phyloP scores from a whole-genome alignment of 2,888 invertebrate genomes.

The Escarpia spicata region DNA sequence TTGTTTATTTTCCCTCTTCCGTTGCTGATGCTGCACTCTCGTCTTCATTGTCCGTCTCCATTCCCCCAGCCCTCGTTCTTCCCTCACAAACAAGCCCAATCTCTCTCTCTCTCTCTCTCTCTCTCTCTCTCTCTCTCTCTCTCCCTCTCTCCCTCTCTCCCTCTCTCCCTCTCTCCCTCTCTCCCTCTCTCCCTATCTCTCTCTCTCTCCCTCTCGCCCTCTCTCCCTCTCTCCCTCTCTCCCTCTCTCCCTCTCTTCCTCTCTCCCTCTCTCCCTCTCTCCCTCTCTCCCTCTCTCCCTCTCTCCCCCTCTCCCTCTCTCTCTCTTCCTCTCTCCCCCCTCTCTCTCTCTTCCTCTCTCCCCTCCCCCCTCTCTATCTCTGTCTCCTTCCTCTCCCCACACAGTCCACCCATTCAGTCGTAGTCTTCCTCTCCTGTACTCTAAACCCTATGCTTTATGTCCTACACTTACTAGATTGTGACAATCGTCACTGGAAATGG shows the following conservation, averaged over 20 bases:
- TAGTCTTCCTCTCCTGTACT: too few species aligned
- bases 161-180: slow-evolving; percentile 29
- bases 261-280: neutral
- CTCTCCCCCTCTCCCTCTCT: slow-evolving; percentile 31
- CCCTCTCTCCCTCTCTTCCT: slow-evolving; percentile 21
- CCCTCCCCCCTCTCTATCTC: slow-evolving; percentile 20
- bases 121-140: slow-evolving; percentile 34
- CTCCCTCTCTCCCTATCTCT: neutral
- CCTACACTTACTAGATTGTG: too few species aligned
- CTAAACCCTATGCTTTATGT: too few species aligned
- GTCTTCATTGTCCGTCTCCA: too few species aligned
- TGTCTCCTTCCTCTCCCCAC: slow-evolving; percentile 1
- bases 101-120: slow-evolving; percentile 29
- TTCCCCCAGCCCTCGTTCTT: too few species aligned
- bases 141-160: slow-evolving; percentile 31
- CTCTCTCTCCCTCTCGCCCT: neutral
- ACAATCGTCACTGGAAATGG: too few species aligned
- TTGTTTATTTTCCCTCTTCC: too few species aligned
- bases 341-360: slow-evolving; percentile 29
- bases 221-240: slow-evolving; percentile 14
- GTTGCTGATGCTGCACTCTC: too few species aligned
- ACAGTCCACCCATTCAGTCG: too few species aligned
- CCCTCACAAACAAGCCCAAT: neutral
- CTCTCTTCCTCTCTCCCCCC: neutral
- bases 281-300: slow-evolving; percentile 27